phyloP scores from a whole-genome alignment of 2,888 invertebrate species.

The Melieria crassipennis region DNA sequence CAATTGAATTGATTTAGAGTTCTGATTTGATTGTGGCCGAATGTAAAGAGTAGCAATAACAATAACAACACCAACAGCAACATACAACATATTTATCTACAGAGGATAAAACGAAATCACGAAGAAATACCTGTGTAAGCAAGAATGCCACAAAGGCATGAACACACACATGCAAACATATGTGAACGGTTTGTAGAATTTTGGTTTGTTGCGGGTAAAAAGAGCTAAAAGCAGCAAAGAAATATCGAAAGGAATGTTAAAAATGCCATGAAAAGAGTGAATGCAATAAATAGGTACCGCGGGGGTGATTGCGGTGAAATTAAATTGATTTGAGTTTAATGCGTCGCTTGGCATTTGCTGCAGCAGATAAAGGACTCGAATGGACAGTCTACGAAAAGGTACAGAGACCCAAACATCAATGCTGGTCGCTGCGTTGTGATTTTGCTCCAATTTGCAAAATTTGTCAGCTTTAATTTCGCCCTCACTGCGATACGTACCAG shows the following conservation, averaged over 20 bases:
- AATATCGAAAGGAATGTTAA: neutral
- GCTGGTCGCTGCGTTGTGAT: too few species aligned
- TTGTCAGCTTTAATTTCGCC: too few species aligned
- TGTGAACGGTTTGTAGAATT: neutral
- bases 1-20: constrained; percentile 36
- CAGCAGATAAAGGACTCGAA: too few species aligned
- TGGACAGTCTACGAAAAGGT: too few species aligned
- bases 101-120: neutral
- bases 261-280: neutral
- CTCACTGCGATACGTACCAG: constrained; percentile 64
- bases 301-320: constrained; percentile 23
- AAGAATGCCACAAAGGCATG: neutral
- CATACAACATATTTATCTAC: neutral
- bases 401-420: too few species aligned
- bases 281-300: neutral
- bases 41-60: neutral
- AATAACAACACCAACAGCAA: neutral
- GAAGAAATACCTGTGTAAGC: constrained; percentile 8
- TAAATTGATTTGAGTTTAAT: constrained; percentile 30
- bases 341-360: neutral
- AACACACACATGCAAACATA: neutral
- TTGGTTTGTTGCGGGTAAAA: neutral
- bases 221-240: neutral
- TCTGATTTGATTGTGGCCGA: constrained; percentile 33
- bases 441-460: neutral